These are phyloP conservation scores for Calidris pugnax DNA, from an alignment of 2,113 vertebrate genomes.

Conservation along the genomic window DNA sequence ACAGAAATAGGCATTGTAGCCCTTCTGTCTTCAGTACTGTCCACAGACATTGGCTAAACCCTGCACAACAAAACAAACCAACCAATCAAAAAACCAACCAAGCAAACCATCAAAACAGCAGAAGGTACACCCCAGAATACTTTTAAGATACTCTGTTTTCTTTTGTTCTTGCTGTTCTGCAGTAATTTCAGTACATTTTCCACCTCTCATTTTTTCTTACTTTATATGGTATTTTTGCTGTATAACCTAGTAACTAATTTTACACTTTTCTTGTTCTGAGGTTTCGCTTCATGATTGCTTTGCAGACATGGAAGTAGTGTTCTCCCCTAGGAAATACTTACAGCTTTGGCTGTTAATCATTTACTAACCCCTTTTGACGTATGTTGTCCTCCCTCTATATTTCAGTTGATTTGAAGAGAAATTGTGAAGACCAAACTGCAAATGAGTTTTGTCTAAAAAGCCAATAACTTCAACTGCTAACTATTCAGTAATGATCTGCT, in stretches of 20 bases:
- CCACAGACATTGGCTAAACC: not conserved
- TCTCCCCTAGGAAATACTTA: not conserved
- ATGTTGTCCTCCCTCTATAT: not conserved
- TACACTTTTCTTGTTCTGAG: not conserved
- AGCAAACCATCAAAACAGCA: not conserved
- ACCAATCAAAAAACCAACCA: not conserved
- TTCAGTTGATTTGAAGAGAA: not conserved
- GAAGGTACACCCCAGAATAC: not conserved
- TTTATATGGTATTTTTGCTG: not conserved
- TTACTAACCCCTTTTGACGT: not conserved
- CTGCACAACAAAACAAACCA: not conserved
- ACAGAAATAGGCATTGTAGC: not conserved
- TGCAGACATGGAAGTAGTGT: not conserved
- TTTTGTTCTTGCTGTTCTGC: not conserved
- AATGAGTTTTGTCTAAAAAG: not conserved
- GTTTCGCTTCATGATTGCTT: not conserved
- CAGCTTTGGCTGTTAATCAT: not conserved
- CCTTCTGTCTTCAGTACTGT: not conserved
- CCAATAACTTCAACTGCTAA: not conserved
- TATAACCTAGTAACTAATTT: not conserved
- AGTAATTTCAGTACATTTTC: not conserved
- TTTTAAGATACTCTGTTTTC: not conserved
- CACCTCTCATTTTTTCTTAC: not conserved
- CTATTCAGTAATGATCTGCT: not conserved
- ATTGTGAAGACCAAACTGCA: not conserved